Conservation (phyloP, 2,113 vertebrate species). For the Cercopithecus mona region DNA sequence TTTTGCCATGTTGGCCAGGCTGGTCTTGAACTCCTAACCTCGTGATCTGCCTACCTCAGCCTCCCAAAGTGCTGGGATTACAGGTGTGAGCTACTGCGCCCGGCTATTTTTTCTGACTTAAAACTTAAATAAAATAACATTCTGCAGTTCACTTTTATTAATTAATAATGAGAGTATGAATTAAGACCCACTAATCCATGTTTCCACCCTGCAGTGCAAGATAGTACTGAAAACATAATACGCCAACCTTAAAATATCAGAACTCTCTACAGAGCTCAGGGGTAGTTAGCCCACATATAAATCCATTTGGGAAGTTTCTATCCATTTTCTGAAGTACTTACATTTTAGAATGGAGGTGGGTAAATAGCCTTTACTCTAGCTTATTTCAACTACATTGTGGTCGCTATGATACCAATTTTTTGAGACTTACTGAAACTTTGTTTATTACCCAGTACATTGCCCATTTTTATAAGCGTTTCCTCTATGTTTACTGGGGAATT, state of each 20-base stretch:
- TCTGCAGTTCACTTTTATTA: not conserved
- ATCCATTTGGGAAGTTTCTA: not conserved
- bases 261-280: not conserved
- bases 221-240: not conserved
- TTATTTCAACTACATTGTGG: not conserved
- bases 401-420: not conserved
- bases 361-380: not conserved
- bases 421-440: not conserved
- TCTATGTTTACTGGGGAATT: not conserved
- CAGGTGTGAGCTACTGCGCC: no score
- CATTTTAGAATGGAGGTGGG: not conserved
- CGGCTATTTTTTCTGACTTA: not conserved
- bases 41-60: no score
- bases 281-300: not conserved
- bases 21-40: no score
- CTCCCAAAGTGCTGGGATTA: no score
- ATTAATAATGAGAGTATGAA: not conserved
- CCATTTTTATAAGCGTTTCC: not conserved
- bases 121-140: not conserved
- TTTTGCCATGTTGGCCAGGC: no score
- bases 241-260: not conserved
- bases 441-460: not conserved
- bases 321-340: not conserved
- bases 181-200: not conserved
- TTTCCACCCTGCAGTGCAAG: not conserved